These are phyloP conservation scores for Oreochromis spilurus DNA, from an alignment of 2,113 vertebrate genomes.

Conservation along the genomic window DNA sequence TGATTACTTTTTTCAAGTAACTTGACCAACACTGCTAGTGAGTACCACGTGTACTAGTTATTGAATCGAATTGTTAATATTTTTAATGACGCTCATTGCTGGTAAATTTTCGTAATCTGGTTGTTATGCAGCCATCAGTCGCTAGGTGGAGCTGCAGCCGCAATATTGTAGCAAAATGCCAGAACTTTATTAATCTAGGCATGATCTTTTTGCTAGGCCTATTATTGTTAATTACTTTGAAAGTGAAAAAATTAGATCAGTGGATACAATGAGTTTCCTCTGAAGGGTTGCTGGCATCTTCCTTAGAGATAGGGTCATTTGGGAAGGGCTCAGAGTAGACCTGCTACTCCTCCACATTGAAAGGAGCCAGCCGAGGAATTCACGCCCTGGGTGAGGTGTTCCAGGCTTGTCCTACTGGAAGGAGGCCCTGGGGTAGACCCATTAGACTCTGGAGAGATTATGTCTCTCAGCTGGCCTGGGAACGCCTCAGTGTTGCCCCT, in stretches of 20 bases:
- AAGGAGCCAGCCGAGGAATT: background rate
- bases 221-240: background rate
- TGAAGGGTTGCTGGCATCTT: background rate
- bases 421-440: background rate
- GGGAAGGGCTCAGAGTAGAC: background rate
- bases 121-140: background rate
- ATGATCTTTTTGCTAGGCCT: background rate
- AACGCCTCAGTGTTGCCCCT: no score
- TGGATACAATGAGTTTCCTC: background rate
- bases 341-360: background rate
- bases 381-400: background rate
- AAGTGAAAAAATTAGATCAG: background rate
- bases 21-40: no score
- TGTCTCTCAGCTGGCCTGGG: background rate
- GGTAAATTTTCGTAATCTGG: background rate
- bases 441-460: background rate
- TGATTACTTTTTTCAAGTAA: no score
- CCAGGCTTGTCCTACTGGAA: background rate
- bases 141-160: background rate
- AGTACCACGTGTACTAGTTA: background rate
- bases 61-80: background rate
- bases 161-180: background rate
- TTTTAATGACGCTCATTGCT: background rate
- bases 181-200: background rate
- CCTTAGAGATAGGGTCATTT: background rate